Conservation (phyloP, 2,113 vertebrate species). For the Hirundichthys speculiger region DNA sequence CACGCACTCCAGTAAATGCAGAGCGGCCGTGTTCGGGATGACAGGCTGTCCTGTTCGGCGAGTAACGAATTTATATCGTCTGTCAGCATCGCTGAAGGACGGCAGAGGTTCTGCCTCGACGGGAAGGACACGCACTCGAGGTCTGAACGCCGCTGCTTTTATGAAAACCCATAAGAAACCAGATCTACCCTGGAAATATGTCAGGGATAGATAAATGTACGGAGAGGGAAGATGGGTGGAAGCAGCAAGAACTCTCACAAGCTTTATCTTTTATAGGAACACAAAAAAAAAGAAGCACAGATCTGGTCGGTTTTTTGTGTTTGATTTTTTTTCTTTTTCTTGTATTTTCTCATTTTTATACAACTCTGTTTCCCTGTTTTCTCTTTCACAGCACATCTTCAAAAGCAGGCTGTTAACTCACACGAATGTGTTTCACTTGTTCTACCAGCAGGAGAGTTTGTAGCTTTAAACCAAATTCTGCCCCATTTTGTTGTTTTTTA, state of each 20-base stretch:
- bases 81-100: slow-evolving; percentile 70
- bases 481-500: slow-evolving; percentile 3
- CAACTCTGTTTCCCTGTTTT: background rate
- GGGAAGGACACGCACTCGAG: slow-evolving; percentile 23
- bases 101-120: slow-evolving; percentile 29
- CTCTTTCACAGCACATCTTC: slow-evolving; percentile 6
- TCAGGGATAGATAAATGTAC: slow-evolving; percentile 7
- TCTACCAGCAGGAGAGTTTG: background rate
- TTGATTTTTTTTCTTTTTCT: slow-evolving; percentile 1
- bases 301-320: slow-evolving; percentile 3
- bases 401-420: slow-evolving; percentile 11
- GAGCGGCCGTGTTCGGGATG: slow-evolving; percentile 38
- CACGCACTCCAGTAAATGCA: slow-evolving; percentile 26
- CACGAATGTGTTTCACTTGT: background rate
- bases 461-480: slow-evolving; percentile 13
- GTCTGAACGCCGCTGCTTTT: slow-evolving; percentile 22
- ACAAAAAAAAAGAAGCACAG: background rate
- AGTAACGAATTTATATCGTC: slow-evolving; percentile 68
- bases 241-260: no score
- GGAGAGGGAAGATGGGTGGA: background rate
- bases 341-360: slow-evolving; percentile 4
- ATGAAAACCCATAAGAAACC: slow-evolving; percentile 10
- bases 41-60: slow-evolving; percentile 60
- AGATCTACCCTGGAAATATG: background rate
- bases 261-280: background rate